These are phyloP conservation scores for Hypomecis punctinalis DNA, from an alignment of 2,888 invertebrate species.

Conservation along the genomic window DNA sequence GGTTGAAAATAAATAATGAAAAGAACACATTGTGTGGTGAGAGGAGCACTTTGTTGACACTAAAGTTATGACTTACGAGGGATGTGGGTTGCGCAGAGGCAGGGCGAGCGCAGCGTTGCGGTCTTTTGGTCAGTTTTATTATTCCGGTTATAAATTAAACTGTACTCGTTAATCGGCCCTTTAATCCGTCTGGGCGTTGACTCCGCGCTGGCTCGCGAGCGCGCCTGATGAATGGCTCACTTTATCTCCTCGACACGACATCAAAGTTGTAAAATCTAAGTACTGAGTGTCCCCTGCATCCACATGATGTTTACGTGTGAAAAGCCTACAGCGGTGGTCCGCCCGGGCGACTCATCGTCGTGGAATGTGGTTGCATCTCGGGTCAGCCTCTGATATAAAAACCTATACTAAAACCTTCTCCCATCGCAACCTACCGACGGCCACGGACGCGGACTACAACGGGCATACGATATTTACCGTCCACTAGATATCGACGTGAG, in stretches of 20 bases:
- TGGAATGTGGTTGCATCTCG: conserved; percentile 76
- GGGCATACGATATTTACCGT: conserved; percentile 43
- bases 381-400: conserved; percentile 55
- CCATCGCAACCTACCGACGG: conserved; percentile 24
- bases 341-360: conserved; percentile 67
- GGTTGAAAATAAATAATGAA: conserved; percentile 10
- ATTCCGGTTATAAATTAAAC: conserved; percentile 82
- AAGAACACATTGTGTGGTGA: conserved; percentile 19
- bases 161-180: conserved; percentile 80
- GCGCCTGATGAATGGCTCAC: conserved; percentile 57
- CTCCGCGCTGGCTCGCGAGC: conserved; percentile 59
- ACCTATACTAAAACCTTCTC: conserved; percentile 39
- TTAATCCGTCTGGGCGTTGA: conserved; percentile 84
- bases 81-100: conserved; percentile 53
- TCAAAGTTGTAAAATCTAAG: conserved; percentile 65
- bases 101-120: conserved; percentile 48
- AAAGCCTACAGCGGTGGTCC: conserved; percentile 55
- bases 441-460: conserved; percentile 25
- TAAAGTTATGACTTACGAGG: conserved; percentile 62
- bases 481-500: conserved; percentile 72
- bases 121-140: conserved; percentile 74
- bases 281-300: conserved; percentile 55
- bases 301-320: conserved; percentile 61
- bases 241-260: conserved; percentile 57
- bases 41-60: conserved; percentile 65